phyloP scores from a whole-genome alignment of 2,888 invertebrate species.

The Oscheius sp. region DNA sequence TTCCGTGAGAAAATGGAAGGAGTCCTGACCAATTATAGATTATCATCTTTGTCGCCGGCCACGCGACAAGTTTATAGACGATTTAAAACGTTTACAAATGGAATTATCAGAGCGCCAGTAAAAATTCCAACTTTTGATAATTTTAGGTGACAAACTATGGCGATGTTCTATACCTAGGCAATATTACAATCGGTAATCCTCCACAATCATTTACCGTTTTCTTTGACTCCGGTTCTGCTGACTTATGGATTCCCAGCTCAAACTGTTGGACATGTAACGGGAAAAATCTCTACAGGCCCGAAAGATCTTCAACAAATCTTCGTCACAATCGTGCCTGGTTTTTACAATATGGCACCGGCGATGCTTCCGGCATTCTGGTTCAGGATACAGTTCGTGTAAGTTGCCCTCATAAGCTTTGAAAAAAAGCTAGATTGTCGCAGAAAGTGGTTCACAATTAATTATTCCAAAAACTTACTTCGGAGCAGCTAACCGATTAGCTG shows the following conservation, averaged over 20 bases:
- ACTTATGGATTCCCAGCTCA: background rate
- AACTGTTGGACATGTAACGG: background rate
- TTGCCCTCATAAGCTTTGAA: background rate
- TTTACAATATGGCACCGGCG: conserved; percentile 85
- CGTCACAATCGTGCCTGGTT: background rate
- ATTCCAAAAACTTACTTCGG: conserved; percentile 1
- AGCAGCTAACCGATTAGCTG: background rate
- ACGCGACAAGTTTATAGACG: too few relatives aligned
- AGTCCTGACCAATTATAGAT: too few relatives aligned
- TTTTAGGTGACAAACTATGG: background rate
- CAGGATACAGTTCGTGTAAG: conserved; percentile 83
- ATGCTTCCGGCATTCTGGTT: conserved; percentile 89
- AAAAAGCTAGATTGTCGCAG: background rate
- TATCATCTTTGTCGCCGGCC: too few relatives aligned
- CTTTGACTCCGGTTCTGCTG: background rate
- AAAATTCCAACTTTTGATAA: too few relatives aligned
- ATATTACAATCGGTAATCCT: background rate
- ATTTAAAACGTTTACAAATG: too few relatives aligned
- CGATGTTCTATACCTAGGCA: background rate
- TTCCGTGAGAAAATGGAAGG: too few relatives aligned
- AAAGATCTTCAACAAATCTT: background rate
- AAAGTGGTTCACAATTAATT: background rate
- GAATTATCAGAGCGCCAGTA: too few relatives aligned
- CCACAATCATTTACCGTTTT: background rate
- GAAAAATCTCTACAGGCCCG: background rate